Conservation (phyloP, 1,140 invertebrate genomes). For the Cotesia glomerata region DNA sequence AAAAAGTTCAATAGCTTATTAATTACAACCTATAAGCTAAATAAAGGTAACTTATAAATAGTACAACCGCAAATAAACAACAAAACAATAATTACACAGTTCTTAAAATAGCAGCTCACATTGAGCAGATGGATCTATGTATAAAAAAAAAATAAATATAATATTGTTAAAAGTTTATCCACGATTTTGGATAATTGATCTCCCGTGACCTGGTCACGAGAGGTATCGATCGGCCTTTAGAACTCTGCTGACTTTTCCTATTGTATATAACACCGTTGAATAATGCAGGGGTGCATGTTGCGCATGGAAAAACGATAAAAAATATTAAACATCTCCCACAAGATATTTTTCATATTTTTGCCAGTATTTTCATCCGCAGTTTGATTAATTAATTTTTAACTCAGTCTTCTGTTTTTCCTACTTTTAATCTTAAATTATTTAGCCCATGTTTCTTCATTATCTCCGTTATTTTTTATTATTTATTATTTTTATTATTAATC, state of each 20-base stretch:
- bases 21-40: too few species aligned
- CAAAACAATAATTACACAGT: too few species aligned
- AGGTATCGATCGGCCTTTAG: conserved; percentile 1
- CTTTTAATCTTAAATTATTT: neutral
- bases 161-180: neutral
- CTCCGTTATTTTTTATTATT: neutral
- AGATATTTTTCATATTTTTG: conserved; percentile 5
- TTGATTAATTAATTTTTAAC: neutral
- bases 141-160: neutral
- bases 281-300: neutral
- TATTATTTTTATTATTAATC: conserved; percentile 10
- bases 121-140: neutral
- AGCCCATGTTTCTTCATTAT: neutral
- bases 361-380: neutral
- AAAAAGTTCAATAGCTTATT: too few species aligned
- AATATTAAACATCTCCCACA: neutral
- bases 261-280: conserved; percentile 16
- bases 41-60: too few species aligned
- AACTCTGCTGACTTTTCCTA: conserved; percentile 28
- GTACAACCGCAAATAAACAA: too few species aligned
- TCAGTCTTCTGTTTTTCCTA: neutral
- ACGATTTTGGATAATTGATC: neutral
- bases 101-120: neutral
- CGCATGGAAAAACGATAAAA: neutral
- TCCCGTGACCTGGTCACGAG: conserved; percentile 18